Evolutionary conservation across 2,888 invertebrate species (phyloP), one percentile per base, ranked within the genome.

Genomic region (Phrixothrix hirtus): DNA sequence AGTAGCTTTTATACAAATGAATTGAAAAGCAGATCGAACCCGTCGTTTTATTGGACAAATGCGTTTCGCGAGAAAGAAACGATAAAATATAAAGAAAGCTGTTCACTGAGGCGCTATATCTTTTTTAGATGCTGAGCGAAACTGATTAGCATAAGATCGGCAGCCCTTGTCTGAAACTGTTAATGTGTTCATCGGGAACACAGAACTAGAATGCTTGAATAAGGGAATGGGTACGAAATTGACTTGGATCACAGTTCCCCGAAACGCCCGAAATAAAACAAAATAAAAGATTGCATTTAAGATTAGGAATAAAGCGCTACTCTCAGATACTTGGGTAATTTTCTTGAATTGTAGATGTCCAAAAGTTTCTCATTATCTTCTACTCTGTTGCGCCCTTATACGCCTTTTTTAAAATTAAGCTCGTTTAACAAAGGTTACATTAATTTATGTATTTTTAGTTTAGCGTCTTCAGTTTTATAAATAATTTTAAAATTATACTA

Each of bases 141-240:
- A 55, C 65, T 67, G 68, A 70, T 70, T 70, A 68, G 68, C 69
- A 69, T 70, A 69, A 67, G 68, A 70, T 69, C 68, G 68, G 63
- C 64, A 47, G 59, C 62, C 59, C 62, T 63, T 65, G 66, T 67
- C 67, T 66, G 60, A 64, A 68, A 66, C 69, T 67, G 70, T 68
- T 70, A 69, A 70, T 69, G 70, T 70, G 68, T 66, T 70, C 70
- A 69, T 70, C 67, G 64, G 61, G 59, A 63, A 59, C 58, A 53
- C 51, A 43, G 43, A 50, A 57, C 49, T 52, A 53, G 53, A 55
- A 50, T 47, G 53, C 57, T 55, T 55, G 55, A 49, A 53, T 56
- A 55, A n/a, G 54, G 58, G 60, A 62, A 63, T 57, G 61, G 60
- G 63, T 57, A 56, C 56, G 63, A 56, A 65, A 67, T 67, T 65